Evolutionary conservation across 2,113 vertebrate species (phyloP).

Genomic region (Helogale parvula): DNA sequence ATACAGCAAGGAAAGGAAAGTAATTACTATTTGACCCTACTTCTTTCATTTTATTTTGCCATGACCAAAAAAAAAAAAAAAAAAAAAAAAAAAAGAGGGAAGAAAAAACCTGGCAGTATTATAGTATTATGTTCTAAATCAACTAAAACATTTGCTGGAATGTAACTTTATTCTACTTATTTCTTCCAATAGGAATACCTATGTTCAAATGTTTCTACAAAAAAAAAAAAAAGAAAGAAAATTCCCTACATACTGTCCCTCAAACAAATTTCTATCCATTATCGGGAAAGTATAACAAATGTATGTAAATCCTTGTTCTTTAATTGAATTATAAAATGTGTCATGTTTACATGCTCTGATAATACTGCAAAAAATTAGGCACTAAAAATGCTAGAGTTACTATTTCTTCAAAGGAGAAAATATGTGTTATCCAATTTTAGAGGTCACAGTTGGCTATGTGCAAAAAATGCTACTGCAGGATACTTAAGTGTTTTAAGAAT

Average conservation of each 20-base stretch:
- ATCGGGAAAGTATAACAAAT: neutral
- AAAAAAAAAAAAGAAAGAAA: neutral
- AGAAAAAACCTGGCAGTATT: neutral
- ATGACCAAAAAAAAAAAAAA: neutral
- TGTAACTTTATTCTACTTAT: neutral
- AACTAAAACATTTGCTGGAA: conserved; percentile 43
- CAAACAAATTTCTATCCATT: conserved; percentile 17
- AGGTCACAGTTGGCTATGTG: neutral
- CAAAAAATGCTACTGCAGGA: neutral
- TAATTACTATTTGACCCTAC: neutral
- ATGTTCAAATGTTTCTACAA: neutral
- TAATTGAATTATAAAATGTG: neutral
- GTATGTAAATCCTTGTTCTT: neutral
- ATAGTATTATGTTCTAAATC: neutral
- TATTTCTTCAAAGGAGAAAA: conserved; percentile 13
- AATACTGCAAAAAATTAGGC: conserved; percentile 5
- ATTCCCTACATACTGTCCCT: neutral
- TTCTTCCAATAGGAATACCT: neutral
- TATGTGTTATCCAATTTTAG: neutral
- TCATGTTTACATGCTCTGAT: neutral
- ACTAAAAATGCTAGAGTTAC: neutral
- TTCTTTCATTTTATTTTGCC: neutral
- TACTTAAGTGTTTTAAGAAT: conserved; percentile 29
- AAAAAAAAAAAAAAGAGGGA: neutral
- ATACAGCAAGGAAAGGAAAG: neutral